phyloP scores from a whole-genome alignment of 2,888 invertebrate species.

The Epinotia ramella region DNA sequence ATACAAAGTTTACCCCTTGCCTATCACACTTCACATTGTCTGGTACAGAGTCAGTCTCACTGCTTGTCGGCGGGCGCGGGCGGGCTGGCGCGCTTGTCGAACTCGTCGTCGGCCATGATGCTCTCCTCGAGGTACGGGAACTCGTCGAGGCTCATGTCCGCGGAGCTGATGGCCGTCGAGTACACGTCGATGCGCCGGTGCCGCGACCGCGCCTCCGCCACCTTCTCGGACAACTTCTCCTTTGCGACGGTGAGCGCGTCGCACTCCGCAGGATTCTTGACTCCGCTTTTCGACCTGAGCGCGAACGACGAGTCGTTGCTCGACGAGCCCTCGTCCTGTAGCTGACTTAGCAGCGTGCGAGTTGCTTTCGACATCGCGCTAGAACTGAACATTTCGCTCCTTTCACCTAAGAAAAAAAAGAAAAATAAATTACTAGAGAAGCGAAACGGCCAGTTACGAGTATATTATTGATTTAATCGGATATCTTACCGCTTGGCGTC shows the following conservation, averaged over 20 bases:
- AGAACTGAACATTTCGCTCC: constrained; percentile 73
- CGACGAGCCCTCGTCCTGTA: constrained; percentile 83
- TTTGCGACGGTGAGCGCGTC: constrained; percentile 78
- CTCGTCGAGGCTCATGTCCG: constrained; percentile 83
- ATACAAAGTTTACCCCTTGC: constrained; percentile 53
- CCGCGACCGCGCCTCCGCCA: constrained; percentile 74
- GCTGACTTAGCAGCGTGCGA: constrained; percentile 80
- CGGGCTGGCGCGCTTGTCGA: constrained; percentile 8
- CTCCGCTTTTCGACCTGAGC: constrained; percentile 65
- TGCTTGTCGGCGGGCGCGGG: constrained; percentile 55
- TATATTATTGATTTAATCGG: background rate
- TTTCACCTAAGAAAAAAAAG: constrained; percentile 70
- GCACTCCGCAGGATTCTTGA: constrained; percentile 68
- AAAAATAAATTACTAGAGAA: constrained; percentile 9
- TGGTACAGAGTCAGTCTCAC: constrained; percentile 69
- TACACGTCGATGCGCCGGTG: constrained; percentile 83
- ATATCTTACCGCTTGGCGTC: constrained; percentile 72
- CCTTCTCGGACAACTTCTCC: constrained; percentile 77
- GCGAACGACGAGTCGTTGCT: constrained; percentile 83
- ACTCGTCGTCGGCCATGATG: constrained; percentile 79
- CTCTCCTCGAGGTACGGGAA: constrained; percentile 82
- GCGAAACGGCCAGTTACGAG: background rate
- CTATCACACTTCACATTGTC: constrained; percentile 65
- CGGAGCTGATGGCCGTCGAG: constrained; percentile 81
- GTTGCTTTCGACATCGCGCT: constrained; percentile 75